Conservation (phyloP, 2,888 invertebrate species). For the Coelopa pilipes region DNA sequence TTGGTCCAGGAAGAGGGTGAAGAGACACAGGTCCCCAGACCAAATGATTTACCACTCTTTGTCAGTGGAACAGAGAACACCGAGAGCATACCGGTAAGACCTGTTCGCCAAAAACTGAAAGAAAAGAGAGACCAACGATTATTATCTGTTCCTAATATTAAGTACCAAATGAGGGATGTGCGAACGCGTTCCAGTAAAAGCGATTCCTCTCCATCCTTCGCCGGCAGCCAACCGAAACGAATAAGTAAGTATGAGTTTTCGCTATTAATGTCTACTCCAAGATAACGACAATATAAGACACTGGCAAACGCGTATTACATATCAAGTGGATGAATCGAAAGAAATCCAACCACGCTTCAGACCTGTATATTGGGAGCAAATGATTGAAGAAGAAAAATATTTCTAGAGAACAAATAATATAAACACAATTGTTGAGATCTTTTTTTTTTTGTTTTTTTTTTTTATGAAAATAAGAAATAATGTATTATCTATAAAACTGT, state of each 20-base stretch:
- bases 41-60: constrained; percentile 74
- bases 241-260: constrained; percentile 81
- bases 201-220: constrained; percentile 71
- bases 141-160: constrained; percentile 82
- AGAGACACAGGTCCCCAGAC: constrained; percentile 67
- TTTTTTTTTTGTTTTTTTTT: too few relatives aligned
- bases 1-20: constrained; percentile 59
- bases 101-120: constrained; percentile 70
- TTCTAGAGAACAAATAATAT: too few relatives aligned
- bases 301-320: neutral
- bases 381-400: too few relatives aligned
- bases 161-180: constrained; percentile 69
- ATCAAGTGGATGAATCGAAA: neutral
- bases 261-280: neutral
- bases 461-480: too few relatives aligned
- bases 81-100: constrained; percentile 69
- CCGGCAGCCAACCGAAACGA: constrained; percentile 82
- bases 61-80: constrained; percentile 53
- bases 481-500: too few relatives aligned
- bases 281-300: neutral
- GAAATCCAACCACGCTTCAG: neutral
- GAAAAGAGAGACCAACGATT: constrained; percentile 74
- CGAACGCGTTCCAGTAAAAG: constrained; percentile 60
- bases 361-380: too few relatives aligned
- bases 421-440: too few relatives aligned